Conservation (phyloP, 2,797 vertebrate species). For the Ctenopoma kingsleyae region DNA sequence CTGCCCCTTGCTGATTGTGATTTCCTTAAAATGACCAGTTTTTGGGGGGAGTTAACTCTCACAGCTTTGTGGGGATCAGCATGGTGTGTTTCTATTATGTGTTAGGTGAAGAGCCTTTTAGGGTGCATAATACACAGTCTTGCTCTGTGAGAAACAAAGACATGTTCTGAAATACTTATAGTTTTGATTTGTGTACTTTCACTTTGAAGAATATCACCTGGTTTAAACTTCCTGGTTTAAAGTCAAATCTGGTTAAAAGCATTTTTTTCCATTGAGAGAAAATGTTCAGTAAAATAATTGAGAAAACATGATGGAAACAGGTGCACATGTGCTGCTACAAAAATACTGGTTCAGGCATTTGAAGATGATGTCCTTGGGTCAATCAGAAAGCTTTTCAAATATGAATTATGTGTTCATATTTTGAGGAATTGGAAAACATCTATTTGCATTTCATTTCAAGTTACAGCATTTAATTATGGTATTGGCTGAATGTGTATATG, state of each 20-base stretch:
- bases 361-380: not conserved
- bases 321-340: not conserved
- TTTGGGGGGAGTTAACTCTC: not conserved
- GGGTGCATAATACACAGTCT: not conserved
- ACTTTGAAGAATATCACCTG: slow-evolving; percentile 19
- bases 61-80: not conserved
- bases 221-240: slow-evolving; percentile 19
- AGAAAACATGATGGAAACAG: not conserved
- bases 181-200: slow-evolving; percentile 23
- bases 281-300: not conserved
- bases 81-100: not conserved
- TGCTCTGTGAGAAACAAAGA: not conserved
- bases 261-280: not conserved
- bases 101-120: no score
- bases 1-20: not conserved
- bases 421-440: not conserved
- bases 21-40: not conserved
- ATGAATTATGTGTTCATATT: slow-evolving; percentile 22
- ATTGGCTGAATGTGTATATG: not conserved
- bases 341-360: not conserved
- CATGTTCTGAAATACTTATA: not conserved
- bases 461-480: not conserved
- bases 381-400: not conserved
- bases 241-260: not conserved
- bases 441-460: not conserved